Percentiles rank a stretch among this genome's conserved stretches.
Evolutionary conservation across 2,888 invertebrate species (phyloP).

Genomic region (Eilema caniola): DNA sequence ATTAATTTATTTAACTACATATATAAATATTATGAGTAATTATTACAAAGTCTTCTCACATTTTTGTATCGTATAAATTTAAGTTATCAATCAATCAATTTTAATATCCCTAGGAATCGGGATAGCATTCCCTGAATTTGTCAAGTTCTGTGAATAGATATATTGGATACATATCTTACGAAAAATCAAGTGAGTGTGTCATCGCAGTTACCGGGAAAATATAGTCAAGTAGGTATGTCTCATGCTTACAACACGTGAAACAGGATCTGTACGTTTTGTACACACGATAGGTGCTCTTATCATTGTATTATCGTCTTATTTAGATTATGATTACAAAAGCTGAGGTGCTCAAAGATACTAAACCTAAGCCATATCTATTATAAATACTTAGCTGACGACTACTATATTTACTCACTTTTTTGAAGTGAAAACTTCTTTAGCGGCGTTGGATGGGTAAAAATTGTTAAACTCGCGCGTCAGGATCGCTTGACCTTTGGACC

Average conservation of each 20-base stretch:
- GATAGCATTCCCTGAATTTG: too few species aligned
- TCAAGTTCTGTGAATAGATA: too few species aligned
- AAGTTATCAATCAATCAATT: not conserved
- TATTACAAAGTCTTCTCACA: not conserved
- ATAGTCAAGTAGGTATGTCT: slow-evolving; percentile 6
- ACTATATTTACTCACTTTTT: slow-evolving; percentile 2
- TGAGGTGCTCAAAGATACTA: slow-evolving; percentile 10
- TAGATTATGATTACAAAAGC: slow-evolving; percentile 12
- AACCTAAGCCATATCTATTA: slow-evolving; percentile 6
- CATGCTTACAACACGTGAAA: slow-evolving; percentile 16
- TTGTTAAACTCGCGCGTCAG: too few species aligned
- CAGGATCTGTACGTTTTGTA: slow-evolving; percentile 4
- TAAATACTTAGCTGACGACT: slow-evolving; percentile 3
- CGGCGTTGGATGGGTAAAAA: too few species aligned
- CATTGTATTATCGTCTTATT: slow-evolving; percentile 16
- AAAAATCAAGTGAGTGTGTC: not conserved
- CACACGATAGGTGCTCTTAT: slow-evolving; percentile 12
- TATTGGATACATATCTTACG: not conserved
- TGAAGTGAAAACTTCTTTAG: too few species aligned
- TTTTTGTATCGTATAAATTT: too few species aligned
- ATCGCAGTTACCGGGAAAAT: slow-evolving; percentile 3
- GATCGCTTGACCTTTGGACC: too few species aligned
- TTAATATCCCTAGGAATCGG: too few species aligned
- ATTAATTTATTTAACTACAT: too few species aligned
- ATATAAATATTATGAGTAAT: too few species aligned